phyloP scores from a whole-genome alignment of 2,888 invertebrate genomes.

The Hirtodrosophila trivittata region DNA sequence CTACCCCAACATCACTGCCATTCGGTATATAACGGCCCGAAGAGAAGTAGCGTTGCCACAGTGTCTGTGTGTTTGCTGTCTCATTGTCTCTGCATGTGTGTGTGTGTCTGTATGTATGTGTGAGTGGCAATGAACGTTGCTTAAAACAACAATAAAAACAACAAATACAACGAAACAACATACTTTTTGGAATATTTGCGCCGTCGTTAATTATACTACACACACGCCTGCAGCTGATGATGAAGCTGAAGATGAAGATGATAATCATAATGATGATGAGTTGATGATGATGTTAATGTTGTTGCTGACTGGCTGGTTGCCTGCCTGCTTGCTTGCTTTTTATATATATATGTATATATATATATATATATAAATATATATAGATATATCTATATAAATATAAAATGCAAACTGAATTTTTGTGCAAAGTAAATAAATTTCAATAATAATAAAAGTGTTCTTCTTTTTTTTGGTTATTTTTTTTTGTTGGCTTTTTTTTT shows the following conservation, averaged over 20 bases:
- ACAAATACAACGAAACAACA: slow-evolving; percentile 36
- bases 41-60: slow-evolving; percentile 31
- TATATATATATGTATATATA: slow-evolving; percentile 2
- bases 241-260: slow-evolving; percentile 21
- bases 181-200: slow-evolving; percentile 56
- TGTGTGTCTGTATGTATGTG: slow-evolving; percentile 20
- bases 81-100: slow-evolving; percentile 11
- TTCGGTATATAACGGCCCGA: slow-evolving; percentile 40
- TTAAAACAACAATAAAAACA: slow-evolving; percentile 44
- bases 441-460: slow-evolving; percentile 27
- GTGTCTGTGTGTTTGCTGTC: slow-evolving; percentile 29
- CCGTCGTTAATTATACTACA: slow-evolving; percentile 48
- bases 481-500: not conserved
- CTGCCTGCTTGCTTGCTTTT: slow-evolving; percentile 28
- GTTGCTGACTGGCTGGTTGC: slow-evolving; percentile 27
- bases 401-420: slow-evolving; percentile 36
- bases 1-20: not conserved
- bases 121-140: slow-evolving; percentile 56
- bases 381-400: slow-evolving; percentile 6
- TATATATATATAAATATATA: no score
- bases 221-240: slow-evolving; percentile 31
- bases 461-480: not conserved
- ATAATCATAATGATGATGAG: slow-evolving; percentile 12
- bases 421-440: slow-evolving; percentile 28
- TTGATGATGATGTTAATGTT: slow-evolving; percentile 29